Evolutionary conservation across 2,888 invertebrate genomes (phyloP), one percentile per base, ranked within the genome.

Genomic region (Caenorhabditis virilis): DNA sequence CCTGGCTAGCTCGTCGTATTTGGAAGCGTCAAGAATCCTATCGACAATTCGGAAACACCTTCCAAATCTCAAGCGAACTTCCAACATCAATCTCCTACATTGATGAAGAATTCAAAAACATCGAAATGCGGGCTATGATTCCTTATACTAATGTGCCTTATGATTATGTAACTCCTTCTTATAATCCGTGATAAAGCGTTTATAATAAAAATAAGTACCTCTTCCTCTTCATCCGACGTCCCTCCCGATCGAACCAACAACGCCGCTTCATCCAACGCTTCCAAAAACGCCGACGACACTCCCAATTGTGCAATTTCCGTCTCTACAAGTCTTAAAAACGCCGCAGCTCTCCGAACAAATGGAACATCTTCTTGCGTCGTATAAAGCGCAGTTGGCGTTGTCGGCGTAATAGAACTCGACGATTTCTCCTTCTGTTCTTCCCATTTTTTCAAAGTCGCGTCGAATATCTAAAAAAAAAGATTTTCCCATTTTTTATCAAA

Each of bases 401-500:
- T 61, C 15, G 73, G 70, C 1, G 70, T 69, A 16, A 69, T 67
- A n/a, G 55, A n/a, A 27, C 18, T 43, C 33, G 36, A 46, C 23
- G 62, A 60, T 13, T 61, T 43, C 60, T 72, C 83, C 82, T 91
- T 91, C 80, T 91, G 91, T 79, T 91, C 91, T 79, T 91, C 90
- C 92, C 92, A 92, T 0, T 89, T 87, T 84, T 90, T 90, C 58
- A 95, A 86, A 11, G 93, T 93, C 53, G 91, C 91, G 85, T 95
- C 95, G 72, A 95, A 87, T 6, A 90, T 90, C 88, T 89, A 72
- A 11, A 38, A 50, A 18, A 7, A 22, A 46, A 18, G 7, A 9
- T 39, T 39, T 9, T 39, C 6, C 9, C 6, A 39, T 11, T 70
- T 56, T 15, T 5, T 39, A 6, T 39, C 15, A 15, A 18, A 18